phyloP scores from a whole-genome alignment of 2,797 vertebrate species.

The Pachyuromys duprasi region DNA sequence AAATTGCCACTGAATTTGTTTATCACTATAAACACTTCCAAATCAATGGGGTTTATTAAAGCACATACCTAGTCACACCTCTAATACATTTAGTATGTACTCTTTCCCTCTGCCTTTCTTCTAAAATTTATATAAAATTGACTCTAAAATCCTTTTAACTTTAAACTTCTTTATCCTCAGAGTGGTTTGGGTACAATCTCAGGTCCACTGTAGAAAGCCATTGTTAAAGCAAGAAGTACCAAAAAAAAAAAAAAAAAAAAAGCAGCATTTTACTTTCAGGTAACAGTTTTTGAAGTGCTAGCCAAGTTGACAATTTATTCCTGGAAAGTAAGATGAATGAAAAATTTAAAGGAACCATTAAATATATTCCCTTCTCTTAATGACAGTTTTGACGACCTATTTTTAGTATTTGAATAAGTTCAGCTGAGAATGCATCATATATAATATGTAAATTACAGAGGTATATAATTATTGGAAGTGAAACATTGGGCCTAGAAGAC shows the following conservation, averaged over 20 bases:
- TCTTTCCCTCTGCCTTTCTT: neutral
- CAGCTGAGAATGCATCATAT: neutral
- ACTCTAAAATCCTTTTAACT: constrained; percentile 6
- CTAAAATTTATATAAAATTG: neutral
- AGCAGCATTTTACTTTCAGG: neutral
- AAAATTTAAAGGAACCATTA: constrained; percentile 6
- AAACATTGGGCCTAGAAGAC: neutral
- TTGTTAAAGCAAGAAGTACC: constrained; percentile 21
- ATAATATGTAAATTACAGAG: neutral
- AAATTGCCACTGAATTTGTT: neutral
- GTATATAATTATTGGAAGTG: neutral
- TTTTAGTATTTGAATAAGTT: constrained; percentile 39
- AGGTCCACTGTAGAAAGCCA: neutral
- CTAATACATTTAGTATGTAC: neutral
- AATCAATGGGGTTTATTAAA: neutral
- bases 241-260: constrained; percentile 35
- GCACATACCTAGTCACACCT: neutral
- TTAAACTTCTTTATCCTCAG: neutral
- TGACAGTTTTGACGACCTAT: neutral
- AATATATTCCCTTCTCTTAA: neutral
- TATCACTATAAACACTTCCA: neutral
- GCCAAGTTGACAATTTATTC: constrained; percentile 24
- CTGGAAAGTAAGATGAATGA: constrained; percentile 37
- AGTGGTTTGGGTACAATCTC: neutral
- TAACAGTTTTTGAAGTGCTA: constrained; percentile 42